Base-by-base conservation (phyloP, 2,797 vertebrate genomes). In the Oryzias sinensis region DNA sequence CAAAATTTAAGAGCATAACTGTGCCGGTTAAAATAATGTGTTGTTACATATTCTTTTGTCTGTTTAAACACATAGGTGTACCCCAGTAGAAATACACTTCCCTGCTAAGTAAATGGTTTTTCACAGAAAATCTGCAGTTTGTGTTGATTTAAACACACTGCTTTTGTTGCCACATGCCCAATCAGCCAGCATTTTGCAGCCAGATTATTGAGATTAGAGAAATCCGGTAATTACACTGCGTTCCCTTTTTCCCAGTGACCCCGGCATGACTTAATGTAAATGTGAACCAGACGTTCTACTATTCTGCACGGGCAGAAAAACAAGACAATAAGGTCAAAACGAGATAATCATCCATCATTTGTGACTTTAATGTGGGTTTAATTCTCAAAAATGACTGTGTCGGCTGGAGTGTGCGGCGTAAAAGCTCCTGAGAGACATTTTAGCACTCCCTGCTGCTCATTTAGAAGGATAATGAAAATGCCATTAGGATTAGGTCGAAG, bases 401-500 rank as follows among this genome's bases (percentile, higher is more conserved):
- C 52, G 54, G 60, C 59, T 56, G 25, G 45, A 51, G 33, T 48
- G 59, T 24, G 25, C 61, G 61, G 49, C 65, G 71, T 27, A 55
- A 63, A 71, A 74, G 70, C 59, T 60, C 56, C 72, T 59, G 51
- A 70, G 56, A 76, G 73, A 77, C 76, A 67, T 67, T 77, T 55
- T 45, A 83, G 74, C 68, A 54, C 79, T 74, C 67, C 53, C 59
- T 13, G 40, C 65, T 25, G 65, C 69, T 76, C 74, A 82, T 84
- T 85, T 88, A 87, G 79, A 77, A 62, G 61, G 48, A 70, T 81
- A 75, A 88, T 89, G 81, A 86, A 88, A 85, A 80, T 67, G 73
- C 72, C 73, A 76, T 89, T 82, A 84, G 58, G 81, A 79, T 79
- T 70, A 80, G 82, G 74, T 82, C 74, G 54, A 70, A 79, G 80